Conservation (phyloP, 2,888 invertebrate species). For the Hydraecia micacea region DNA sequence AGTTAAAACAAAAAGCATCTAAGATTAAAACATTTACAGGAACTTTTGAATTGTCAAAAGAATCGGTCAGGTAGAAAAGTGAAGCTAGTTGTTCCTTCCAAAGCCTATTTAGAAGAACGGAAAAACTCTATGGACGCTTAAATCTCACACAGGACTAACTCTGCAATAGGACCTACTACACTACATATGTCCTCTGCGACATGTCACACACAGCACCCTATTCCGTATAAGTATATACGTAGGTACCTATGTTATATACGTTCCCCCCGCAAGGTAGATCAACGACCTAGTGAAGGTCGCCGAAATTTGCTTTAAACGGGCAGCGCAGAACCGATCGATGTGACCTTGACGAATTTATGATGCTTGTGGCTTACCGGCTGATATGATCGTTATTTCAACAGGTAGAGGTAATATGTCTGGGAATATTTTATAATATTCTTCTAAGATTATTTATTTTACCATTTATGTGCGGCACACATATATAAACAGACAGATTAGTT, state of each 20-base stretch:
- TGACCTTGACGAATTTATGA: not conserved
- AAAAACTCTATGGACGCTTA: not conserved
- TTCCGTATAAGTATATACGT: too few species aligned
- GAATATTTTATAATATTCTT: not conserved
- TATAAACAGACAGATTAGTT: too few species aligned
- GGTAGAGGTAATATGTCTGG: not conserved
- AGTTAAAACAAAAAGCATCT: not conserved
- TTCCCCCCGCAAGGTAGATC: not conserved
- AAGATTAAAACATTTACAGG: not conserved
- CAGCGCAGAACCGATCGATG: conserved; percentile 4
- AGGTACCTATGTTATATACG: not conserved
- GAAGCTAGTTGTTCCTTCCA: not conserved
- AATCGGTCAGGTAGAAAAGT: not conserved
- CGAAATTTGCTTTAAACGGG: not conserved
- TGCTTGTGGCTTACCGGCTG: not conserved
- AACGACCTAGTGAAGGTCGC: conserved; percentile 32
- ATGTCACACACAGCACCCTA: not conserved
- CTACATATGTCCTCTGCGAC: not conserved
- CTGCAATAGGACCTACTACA: not conserved
- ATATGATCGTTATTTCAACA: not conserved
- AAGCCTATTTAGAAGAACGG: too few species aligned
- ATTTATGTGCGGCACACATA: too few species aligned
- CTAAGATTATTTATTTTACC: too few species aligned
- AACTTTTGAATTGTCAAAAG: not conserved
- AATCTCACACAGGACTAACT: not conserved